phyloP scores from a whole-genome alignment of 2,888 invertebrate species.

The Chrysolina oricalcia region DNA sequence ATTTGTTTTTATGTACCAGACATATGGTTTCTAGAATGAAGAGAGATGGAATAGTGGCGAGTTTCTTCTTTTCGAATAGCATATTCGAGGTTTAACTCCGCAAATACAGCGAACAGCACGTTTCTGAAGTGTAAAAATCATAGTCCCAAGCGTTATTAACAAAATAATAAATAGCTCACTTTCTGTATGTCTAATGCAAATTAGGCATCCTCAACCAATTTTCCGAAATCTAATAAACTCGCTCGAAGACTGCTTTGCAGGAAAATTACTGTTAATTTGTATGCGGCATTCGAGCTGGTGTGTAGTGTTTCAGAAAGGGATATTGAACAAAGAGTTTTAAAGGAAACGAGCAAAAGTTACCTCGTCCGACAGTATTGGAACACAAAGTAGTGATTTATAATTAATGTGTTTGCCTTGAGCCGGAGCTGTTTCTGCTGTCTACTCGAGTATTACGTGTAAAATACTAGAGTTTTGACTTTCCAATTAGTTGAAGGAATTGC shows the following conservation, averaged over 20 bases:
- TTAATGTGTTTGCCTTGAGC: constrained; percentile 58
- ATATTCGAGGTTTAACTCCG: too few species aligned
- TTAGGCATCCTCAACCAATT: neutral
- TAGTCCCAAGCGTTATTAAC: too few species aligned
- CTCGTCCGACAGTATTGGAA: constrained; percentile 56
- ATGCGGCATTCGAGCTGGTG: constrained; percentile 13
- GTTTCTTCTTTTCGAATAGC: too few species aligned
- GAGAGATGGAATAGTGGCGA: too few species aligned
- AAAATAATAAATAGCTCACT: neutral
- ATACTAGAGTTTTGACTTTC: constrained; percentile 66
- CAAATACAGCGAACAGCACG: too few species aligned
- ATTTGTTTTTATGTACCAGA: too few species aligned
- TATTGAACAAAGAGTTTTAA: constrained; percentile 18
- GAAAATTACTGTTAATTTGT: constrained; percentile 7
- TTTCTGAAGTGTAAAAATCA: too few species aligned
- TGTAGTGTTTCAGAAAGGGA: constrained; percentile 10
- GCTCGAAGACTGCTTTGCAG: neutral
- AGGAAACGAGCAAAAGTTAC: constrained; percentile 25
- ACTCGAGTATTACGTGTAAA: constrained; percentile 62
- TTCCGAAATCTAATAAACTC: constrained; percentile 8
- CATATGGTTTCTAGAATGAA: too few species aligned
- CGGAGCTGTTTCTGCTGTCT: constrained; percentile 41
- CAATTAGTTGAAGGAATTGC: constrained; percentile 67
- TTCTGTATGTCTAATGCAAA: neutral
- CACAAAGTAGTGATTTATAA: constrained; percentile 62